Evolutionary conservation across 2,113 vertebrate genomes (phyloP).

Genomic region (Thomomys bottae): DNA sequence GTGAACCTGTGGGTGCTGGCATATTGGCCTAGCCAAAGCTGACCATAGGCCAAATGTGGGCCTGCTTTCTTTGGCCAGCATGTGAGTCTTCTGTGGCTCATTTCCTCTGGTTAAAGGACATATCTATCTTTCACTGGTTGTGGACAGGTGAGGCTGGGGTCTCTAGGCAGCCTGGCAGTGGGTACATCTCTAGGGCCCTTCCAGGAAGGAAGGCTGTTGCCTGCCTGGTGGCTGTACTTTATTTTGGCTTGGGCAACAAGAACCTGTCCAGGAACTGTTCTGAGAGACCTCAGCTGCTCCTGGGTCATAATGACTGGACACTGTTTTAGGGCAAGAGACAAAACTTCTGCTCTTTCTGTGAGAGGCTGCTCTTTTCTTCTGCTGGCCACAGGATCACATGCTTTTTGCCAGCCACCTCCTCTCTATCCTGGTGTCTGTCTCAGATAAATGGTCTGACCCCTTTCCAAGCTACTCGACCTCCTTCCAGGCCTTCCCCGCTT

Average conservation of each 20-base stretch:
- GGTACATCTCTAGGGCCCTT: background rate
- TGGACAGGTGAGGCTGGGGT: background rate
- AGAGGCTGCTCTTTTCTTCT: background rate
- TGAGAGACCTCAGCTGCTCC: background rate
- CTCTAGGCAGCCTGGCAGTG: background rate
- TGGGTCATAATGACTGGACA: background rate
- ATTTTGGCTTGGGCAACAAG: background rate
- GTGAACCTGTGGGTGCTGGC: accelerated
- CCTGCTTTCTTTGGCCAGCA: background rate
- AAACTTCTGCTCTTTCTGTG: background rate
- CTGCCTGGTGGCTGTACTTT: background rate
- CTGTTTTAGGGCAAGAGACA: background rate
- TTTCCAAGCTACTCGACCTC: background rate
- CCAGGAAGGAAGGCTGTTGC: background rate
- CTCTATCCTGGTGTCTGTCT: conserved; percentile 24
- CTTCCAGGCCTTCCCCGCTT: background rate
- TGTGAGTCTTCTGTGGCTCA: background rate
- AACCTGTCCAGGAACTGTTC: background rate
- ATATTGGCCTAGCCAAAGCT: too few relatives aligned
- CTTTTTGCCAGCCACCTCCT: background rate
- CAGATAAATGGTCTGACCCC: conserved; percentile 7
- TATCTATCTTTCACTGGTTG: background rate
- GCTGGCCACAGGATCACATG: too few relatives aligned
- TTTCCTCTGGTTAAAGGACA: background rate
- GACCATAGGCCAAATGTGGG: background rate